Evolutionary conservation across 2,888 invertebrate species (phyloP), one percentile per base, ranked within the genome.

Genomic region (Polydrusus pterygomalis): DNA sequence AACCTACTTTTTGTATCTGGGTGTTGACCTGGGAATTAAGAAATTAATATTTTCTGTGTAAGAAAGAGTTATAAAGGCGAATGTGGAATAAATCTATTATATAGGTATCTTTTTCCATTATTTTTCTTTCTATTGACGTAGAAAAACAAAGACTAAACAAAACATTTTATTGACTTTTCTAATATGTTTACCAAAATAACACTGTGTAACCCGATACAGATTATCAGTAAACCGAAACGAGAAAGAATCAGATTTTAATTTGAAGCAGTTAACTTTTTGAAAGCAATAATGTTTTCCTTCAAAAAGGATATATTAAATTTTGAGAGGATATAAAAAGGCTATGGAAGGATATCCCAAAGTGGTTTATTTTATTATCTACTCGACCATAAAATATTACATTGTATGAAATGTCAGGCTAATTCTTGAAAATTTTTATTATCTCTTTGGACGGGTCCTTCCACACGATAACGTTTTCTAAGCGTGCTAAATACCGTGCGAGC

Each of bases 231-330:
- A 7, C 13, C 34, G 56, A 56, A n/a, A 13, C 56, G 0, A 20
- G 15, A n/a, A 34, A 43, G 34, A 34, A 56, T 56, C 56, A 34
- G 30, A 34, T 51, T 20, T 6, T 51, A 51, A 51, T 51, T 51
- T 11, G 47, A 17, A 17, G 25, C 9, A 11, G 18, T 20, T 20
- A 51, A 51, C 20, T 51, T 51, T 51, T 51, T 18, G 10, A 51
- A 2, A 20, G 20, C 20, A 51, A 20, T 20, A 51, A 51, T 51
- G 51, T 51, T 7, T 51, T 51, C 51, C 18, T 10, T 10, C 20
- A 18, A 51, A 20, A 51, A 10, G n/a, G 65, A 64, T 64, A 65
- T 72, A 72, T 72, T 65, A 64, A 65, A 72, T 72, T 72, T 72
- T 45, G 51, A n/a, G 10, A 56, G 62, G 9, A 38, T 54, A 71